Evolutionary conservation across 2,888 invertebrate species (phyloP).

Genomic region (Pyrocoelia pectoralis): DNA sequence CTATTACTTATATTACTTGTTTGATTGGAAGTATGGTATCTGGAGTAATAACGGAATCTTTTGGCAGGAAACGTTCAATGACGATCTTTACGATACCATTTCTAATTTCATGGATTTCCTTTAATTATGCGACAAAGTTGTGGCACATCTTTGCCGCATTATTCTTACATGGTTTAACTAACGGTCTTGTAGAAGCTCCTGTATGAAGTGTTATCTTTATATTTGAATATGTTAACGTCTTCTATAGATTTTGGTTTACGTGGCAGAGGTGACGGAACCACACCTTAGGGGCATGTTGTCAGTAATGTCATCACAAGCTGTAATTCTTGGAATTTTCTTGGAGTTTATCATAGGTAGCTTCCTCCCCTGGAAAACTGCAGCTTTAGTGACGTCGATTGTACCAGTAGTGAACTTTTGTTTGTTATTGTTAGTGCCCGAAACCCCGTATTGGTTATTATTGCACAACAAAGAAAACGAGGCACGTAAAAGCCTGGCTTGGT

Average conservation of each 20-base stretch:
- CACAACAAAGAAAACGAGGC: conserved; percentile 73
- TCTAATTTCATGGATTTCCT: conserved; percentile 76
- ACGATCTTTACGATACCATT: conserved; percentile 78
- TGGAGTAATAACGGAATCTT: conserved; percentile 72
- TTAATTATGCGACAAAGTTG: conserved; percentile 69
- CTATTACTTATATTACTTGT: conserved; percentile 80
- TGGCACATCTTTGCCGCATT: conserved; percentile 74
- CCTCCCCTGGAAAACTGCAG: conserved; percentile 75
- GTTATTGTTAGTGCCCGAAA: conserved; percentile 79
- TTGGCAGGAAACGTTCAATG: conserved; percentile 80
- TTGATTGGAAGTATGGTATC: conserved; percentile 81
- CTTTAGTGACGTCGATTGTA: conserved; percentile 71
- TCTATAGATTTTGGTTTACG: conserved; percentile 82
- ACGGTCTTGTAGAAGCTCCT: conserved; percentile 81
- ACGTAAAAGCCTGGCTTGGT: conserved; percentile 75
- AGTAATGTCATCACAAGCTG: conserved; percentile 77
- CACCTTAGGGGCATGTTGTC: conserved; percentile 77
- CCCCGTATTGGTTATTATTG: conserved; percentile 80
- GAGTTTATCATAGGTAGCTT: conserved; percentile 80
- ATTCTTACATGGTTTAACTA: conserved; percentile 75
- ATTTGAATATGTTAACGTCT: too few relatives aligned
- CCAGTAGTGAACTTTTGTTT: conserved; percentile 70
- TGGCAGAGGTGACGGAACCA: conserved; percentile 86
- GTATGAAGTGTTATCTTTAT: too few relatives aligned
- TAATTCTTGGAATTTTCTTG: conserved; percentile 77